These are phyloP conservation scores for Julus scandinavius DNA, from an alignment of 2,888 invertebrate species.

Conservation along the genomic window DNA sequence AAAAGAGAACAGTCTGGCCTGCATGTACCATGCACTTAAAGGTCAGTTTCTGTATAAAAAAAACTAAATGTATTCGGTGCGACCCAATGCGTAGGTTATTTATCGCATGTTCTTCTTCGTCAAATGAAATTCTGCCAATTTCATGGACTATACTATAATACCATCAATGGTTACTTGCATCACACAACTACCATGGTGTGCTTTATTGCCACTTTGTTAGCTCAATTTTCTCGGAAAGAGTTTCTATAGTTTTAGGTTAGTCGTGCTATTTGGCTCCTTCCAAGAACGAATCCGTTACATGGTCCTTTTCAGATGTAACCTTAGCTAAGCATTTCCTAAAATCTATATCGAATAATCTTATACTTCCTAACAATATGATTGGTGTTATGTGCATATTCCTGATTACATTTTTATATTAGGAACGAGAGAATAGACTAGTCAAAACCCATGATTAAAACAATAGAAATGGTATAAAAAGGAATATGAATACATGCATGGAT, in stretches of 20 bases:
- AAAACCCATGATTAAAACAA: too few species aligned
- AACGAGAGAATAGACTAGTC: background rate
- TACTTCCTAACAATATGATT: background rate
- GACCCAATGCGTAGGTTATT: background rate
- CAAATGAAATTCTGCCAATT: background rate
- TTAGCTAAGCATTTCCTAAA: background rate
- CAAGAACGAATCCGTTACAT: background rate
- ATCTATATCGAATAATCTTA: background rate
- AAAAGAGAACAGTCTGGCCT: background rate
- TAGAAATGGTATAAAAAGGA: too few species aligned
- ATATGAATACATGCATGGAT: too few species aligned
- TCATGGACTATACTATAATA: background rate
- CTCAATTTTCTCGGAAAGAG: conserved; percentile 33
- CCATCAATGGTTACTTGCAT: background rate
- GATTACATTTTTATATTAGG: background rate
- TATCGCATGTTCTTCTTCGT: background rate
- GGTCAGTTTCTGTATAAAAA: background rate
- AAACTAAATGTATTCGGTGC: background rate
- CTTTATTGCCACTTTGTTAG: background rate
- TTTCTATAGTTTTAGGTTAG: background rate
- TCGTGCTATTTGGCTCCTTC: conserved; percentile 2
- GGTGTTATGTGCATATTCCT: background rate
- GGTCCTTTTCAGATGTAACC: background rate
- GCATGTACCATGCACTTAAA: background rate
- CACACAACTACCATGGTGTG: background rate